Evolutionary conservation across 2,888 invertebrate species (phyloP), one percentile per base, ranked within the genome.

Genomic region (Ellobium chinense): DNA sequence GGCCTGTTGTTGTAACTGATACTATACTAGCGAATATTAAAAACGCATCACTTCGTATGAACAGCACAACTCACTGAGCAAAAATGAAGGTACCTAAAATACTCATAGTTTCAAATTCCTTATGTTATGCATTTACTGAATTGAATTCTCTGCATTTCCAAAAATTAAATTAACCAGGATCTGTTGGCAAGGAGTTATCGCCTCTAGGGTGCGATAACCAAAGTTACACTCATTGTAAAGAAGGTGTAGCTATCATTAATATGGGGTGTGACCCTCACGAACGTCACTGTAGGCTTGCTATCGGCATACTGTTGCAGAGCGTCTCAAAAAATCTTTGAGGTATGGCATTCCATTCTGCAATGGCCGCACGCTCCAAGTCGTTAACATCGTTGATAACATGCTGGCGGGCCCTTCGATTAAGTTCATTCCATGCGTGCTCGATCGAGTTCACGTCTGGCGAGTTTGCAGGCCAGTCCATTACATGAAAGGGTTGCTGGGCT

Each of bases 401-500:
- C 60, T 36, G 56, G 31, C 34, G 65, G 27, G 34, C 54, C 36
- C 58, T 65, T 54, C 54, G 56, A 24, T 63, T 39, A n/a, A 66
- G 76, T 21, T 66, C 66, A 65, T 76, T 27, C 76, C 76, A 76
- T 12, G n/a, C 34, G 18, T 66, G 66, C 36, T 66, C 24, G 34
- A 56, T 65, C 60, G 36, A 60, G 29, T 58, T 60, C 73, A 73
- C 58, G 36, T 73, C 73, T 18, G 72, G 58, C 56, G 24, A 66
- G 46, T 36, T n/a, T 39, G 76, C 65, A 56, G 76, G 76, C 46
- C 66, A 76, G 39, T 56, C 56, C 66, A 66, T 21, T 27, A 76
- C 56, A 36, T 7, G 46, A 76, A 76, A 66, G 5, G 34, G 66
- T 24, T 76, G 46, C 56, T 76, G 56, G 18, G 54, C 54, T 34